Evolutionary conservation across 1,140 invertebrate species (phyloP).

Genomic region (Drosophila rufa): DNA sequence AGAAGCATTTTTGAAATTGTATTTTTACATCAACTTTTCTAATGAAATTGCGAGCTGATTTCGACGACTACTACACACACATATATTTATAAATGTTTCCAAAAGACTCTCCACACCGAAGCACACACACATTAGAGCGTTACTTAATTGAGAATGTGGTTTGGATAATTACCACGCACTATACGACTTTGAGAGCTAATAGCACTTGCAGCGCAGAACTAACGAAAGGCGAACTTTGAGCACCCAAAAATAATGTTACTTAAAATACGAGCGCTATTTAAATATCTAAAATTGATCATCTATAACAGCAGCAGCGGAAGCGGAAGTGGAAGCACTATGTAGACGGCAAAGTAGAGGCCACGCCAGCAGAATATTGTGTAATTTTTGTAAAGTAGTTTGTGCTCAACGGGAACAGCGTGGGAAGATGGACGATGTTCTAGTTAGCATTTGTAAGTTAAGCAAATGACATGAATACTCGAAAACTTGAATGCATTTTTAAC

Average conservation of each 20-base stretch:
- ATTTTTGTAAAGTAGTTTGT: constrained; percentile 79
- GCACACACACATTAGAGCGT: constrained; percentile 57
- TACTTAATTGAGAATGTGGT: constrained; percentile 63
- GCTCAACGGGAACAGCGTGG: constrained; percentile 33
- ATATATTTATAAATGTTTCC: constrained; percentile 67
- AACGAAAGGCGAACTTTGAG: constrained; percentile 55
- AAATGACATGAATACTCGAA: constrained; percentile 80
- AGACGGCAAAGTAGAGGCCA: constrained; percentile 38
- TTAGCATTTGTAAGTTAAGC: constrained; percentile 73
- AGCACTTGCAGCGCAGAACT: constrained; percentile 18
- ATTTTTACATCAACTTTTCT: constrained; percentile 69
- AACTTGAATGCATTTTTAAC: constrained; percentile 76
- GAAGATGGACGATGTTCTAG: constrained; percentile 59
- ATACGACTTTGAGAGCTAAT: constrained; percentile 47
- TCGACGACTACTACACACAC: constrained; percentile 24
- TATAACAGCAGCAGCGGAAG: not conserved
- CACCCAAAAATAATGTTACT: constrained; percentile 67
- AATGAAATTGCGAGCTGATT: constrained; percentile 55
- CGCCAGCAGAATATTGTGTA: constrained; percentile 63
- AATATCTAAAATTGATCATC: constrained; percentile 39
- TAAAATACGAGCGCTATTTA: constrained; percentile 51
- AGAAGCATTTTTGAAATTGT: constrained; percentile 59
- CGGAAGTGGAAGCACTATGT: constrained; percentile 2
- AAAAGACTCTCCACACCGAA: constrained; percentile 54
- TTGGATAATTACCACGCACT: constrained; percentile 25